Evolutionary conservation across 1,140 invertebrate genomes (phyloP).

Genomic region (Caenorhabditis brenneri): DNA sequence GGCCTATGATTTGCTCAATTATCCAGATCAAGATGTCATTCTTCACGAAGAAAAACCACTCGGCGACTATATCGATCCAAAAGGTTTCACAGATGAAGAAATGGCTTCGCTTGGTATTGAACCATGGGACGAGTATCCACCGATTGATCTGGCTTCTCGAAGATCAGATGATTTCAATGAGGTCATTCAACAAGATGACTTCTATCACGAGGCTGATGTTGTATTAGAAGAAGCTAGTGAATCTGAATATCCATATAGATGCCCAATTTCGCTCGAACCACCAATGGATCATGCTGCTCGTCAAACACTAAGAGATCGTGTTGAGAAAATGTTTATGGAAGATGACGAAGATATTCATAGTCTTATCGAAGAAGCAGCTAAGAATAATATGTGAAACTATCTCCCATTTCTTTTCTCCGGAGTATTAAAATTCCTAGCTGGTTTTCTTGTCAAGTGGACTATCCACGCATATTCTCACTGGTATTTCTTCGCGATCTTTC

Average conservation of each 20-base stretch:
- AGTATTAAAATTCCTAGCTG: no score
- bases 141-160: constrained; percentile 13
- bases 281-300: no score
- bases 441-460: no score
- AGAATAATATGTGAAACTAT: no score
- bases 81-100: not conserved
- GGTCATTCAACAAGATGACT: not conserved
- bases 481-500: no score
- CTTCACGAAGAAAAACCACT: not conserved
- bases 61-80: not conserved
- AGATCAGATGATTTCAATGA: not conserved
- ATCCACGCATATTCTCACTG: not conserved
- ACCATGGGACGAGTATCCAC: not conserved
- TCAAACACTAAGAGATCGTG: no score
- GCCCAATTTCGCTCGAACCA: no score
- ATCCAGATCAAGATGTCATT: not conserved
- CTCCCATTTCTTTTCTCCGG: no score
- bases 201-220: not conserved
- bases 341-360: no score
- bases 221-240: not conserved
- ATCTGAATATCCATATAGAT: not conserved
- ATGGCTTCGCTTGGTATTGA: not conserved
- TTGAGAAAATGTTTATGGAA: no score
- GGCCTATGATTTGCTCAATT: not conserved
- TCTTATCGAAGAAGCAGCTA: no score